Evolutionary conservation across 2,888 invertebrate species (phyloP), one percentile per base, ranked within the genome.

Genomic region (Thereva nobilitata): DNA sequence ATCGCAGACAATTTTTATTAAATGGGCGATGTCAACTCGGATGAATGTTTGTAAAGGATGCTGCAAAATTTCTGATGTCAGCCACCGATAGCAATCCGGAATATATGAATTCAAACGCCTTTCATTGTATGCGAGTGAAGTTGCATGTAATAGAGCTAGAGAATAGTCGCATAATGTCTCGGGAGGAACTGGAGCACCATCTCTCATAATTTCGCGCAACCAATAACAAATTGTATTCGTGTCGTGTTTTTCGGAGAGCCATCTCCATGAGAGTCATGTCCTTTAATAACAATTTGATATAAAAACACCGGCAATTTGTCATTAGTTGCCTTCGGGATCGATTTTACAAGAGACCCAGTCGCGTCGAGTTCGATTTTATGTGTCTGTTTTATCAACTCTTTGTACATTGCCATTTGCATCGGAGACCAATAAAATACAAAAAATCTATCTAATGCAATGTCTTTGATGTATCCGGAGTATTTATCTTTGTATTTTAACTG

Each of bases 241-340:
- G 47, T 47, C 47, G 10, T 47, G 47, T 12, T 47, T 47, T 47
- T n/a, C 47, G 47, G 47, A 47, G 8, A 47, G 9, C n/a, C 47
- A 47, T 47, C 12, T 47, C 47, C 47, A n/a, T n/a, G n/a, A n/a
- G n/a, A n/a, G 6, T 47, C 10, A n/a, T 47, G 5, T 47, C 47
- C 47, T n/a, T 47, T 47, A 9, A 47, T 47, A 10, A 47, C 9
- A 5, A 47, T n/a, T 47, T 47, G 47, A 47, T 47, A 47, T n/a
- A 42, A 42, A 42, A 42, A 42, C 7, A n/a, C 9, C 42, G 42
- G 42, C 7, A n/a, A 9, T n/a, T 42, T 42, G 7, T 9, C 42
- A 42, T 42, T 23, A 23, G 23, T 23, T 23, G 23, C 23, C 2
- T 23, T 23, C 23, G 23, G 23, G 23, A 23, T 23, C 23, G 23